Conservation (phyloP, 1,140 invertebrate species). For the Meloidogyne chitwoodi region DNA sequence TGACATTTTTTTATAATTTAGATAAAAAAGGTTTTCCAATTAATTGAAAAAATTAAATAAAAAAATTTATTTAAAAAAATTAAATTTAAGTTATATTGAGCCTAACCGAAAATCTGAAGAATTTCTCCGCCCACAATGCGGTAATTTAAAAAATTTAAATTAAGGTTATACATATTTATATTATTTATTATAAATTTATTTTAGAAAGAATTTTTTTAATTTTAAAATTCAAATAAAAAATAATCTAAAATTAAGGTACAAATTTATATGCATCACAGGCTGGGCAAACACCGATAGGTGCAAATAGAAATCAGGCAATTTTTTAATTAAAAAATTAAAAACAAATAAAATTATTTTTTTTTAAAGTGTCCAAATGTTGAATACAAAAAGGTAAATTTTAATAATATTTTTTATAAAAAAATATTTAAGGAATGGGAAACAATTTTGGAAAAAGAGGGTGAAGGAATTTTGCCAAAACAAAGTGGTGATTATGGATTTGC, state of each 20-base stretch:
- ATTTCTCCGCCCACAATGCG: neutral
- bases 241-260: slow-evolving; percentile 38
- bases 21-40: neutral
- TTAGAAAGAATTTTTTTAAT: no score
- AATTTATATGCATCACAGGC: slow-evolving; percentile 58
- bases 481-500: slow-evolving; percentile 58
- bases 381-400: slow-evolving; percentile 49
- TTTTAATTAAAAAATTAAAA: neutral
- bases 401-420: neutral
- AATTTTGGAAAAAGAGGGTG: slow-evolving; percentile 58
- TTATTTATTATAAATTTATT: no score
- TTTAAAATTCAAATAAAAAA: no score
- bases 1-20: no score
- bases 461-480: slow-evolving; percentile 58
- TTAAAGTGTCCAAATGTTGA: slow-evolving; percentile 48
- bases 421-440: slow-evolving; percentile 54
- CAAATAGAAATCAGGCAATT: slow-evolving; percentile 37
- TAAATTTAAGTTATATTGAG: slow-evolving; percentile 51
- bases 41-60: neutral
- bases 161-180: no score
- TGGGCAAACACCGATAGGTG: slow-evolving; percentile 54
- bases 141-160: neutral
- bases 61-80: neutral
- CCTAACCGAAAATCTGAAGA: slow-evolving; percentile 50
- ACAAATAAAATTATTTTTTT: neutral